Base-by-base conservation (phyloP, 2,113 vertebrate species). In the Burhinus bistriatus region DNA sequence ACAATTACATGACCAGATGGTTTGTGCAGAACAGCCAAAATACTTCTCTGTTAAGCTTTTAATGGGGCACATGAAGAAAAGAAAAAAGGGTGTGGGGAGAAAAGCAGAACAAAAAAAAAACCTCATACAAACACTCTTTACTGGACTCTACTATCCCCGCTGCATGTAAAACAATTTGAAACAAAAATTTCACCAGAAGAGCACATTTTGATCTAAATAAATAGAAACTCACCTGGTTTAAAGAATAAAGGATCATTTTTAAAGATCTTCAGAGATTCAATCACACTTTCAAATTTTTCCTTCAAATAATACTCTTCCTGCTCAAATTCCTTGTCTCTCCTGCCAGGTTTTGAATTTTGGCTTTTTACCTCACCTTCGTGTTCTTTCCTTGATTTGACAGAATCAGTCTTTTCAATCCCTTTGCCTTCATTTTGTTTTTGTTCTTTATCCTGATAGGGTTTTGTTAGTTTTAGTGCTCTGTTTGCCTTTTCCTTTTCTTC, bases 221-320 rank as follows among this genome's bases (percentile, higher is more conserved):
- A 71, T 76, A 86, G 95, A 94, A 61, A 98, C 98, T 98, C 98
- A 99, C 99, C 99, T 87, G 99, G 99, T 98, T 99, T 99, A 97
- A 99, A 99, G 96, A 99, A 98, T 47, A 99, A 98, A 42, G 99
- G 99, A 92, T 99, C 99, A 30, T 99, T 98, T 98, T 99, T 99
- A 97, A 99, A 99, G 84, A 99, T 98, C 90, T 99, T 98, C 95
- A 99, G 97, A 22, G 99, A 98, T 40, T 99, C 98, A 57, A 97
- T 98, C 87, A 99, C 99, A 55, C 96, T 99, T 91, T 99, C 98
- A 98, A 99, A 99, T 87, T 98, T 99, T 83, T 99, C 98, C 97
- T 99, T 99, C 94, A 99, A 97, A 94, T 99, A 99, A 95, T 99
- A 99, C 80, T 99, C 99, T 11, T 99, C 98, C 15, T 99, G 98